Base-by-base conservation (phyloP, 2,797 vertebrate genomes). In the Enteromius unitaeniatus region DNA sequence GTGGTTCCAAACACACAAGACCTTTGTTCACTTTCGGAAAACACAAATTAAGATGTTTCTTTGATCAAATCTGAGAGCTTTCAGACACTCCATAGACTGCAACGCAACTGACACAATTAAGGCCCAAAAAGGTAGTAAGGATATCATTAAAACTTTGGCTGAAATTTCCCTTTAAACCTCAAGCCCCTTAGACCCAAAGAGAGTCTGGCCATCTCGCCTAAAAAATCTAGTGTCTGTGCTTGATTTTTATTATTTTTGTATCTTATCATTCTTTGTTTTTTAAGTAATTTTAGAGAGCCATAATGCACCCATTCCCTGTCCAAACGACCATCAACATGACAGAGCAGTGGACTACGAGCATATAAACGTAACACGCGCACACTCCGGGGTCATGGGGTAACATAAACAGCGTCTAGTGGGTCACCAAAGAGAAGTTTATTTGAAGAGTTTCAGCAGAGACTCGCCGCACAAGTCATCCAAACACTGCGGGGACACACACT, bases 391-490 rank as follows among this genome's bases (percentile, higher is more conserved):
- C 73, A 81, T 19, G 34, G 79, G 60, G 81, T 74, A 64, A 82
- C 14, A 62, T 74, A 86, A 80, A 85, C 72, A 28, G 49, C 19
- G 11, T 47, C 72, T 47, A 78, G 34, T 67, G 67, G 34, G 82
- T 65, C 77, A 64, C 62, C 51, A 67, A 79, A 81, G 49, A 68
- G 68, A 86, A 81, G 79, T 91, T 90, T 89, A 86, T 90, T 93
- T 89, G 84, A 89, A 82, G 85, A 31, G 86, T 81, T 89, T 85
- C 78, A 86, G 86, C 77, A 68, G 65, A 76, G 69, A 85, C 86
- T 67, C 83, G 87, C 85, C 60, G 31, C 86, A 72, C 79, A 81
- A 87, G 86, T 84, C 85, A 37, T 91, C 84, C 85, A 89, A 92
- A 91, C 87, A 87, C 55, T 79, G 80, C 31, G 70, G 88, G 89